These are phyloP conservation scores for Gavialis gangeticus DNA, from an alignment of 2,113 vertebrate species.

Conservation along the genomic window DNA sequence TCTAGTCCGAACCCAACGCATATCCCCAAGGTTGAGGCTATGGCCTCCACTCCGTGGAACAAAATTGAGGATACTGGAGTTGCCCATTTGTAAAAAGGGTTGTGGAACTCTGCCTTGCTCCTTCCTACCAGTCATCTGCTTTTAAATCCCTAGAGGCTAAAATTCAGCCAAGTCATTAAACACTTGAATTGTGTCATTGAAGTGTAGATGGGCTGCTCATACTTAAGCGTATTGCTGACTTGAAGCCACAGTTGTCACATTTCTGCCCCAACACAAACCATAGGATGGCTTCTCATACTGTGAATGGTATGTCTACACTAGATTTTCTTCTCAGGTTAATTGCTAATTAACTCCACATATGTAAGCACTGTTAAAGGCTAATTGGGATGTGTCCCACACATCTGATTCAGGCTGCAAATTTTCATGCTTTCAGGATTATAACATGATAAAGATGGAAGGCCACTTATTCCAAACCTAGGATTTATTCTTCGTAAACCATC, in stretches of 20 bases:
- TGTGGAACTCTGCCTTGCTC: neutral
- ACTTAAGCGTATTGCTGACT: neutral
- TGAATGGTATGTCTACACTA: neutral
- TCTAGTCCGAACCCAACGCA: neutral
- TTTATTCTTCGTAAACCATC: no score
- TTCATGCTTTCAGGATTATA: neutral
- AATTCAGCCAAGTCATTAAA: neutral
- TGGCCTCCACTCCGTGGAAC: neutral
- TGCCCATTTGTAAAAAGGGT: neutral
- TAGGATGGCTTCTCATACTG: neutral
- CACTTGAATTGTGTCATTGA: neutral
- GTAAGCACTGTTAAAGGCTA: neutral
- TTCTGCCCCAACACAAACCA: neutral
- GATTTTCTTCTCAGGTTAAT: neutral
- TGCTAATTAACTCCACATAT: neutral
- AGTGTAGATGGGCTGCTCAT: neutral
- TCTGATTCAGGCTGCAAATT: neutral
- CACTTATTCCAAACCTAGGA: no score
- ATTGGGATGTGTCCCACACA: neutral
- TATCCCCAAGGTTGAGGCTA: neutral
- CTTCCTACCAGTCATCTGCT: neutral
- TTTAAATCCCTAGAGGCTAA: neutral
- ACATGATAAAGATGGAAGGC: no score
- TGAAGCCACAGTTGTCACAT: neutral
- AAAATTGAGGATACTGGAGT: neutral